Evolutionary conservation across 2,888 invertebrate species (phyloP), one percentile per base, ranked within the genome.

Genomic region (Scelioninae gen. 2): DNA sequence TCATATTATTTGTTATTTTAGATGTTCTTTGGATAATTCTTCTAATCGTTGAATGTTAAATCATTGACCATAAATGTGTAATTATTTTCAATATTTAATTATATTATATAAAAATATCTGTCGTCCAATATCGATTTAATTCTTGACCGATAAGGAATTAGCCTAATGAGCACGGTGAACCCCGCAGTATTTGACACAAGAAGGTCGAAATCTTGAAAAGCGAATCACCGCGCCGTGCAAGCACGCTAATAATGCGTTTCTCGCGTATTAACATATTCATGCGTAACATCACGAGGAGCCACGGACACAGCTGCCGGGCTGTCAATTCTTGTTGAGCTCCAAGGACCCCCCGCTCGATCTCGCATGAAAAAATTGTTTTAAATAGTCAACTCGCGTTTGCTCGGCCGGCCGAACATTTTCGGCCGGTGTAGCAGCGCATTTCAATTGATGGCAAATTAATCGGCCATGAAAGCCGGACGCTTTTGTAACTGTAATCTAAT

Each of bases 201-300:
- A 31, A 37, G 35, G 46, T 53, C 46, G 60, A 71, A 52, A 52
- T 39, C 9, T 41, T 45, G 15, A 64, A 60, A 71, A 65, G 53
- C 55, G 35, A 46, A 72, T 72, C 65, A 65, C 57, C 57, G 46
- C 53, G 16, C 16, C 15, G 33, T 57, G 43, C 43, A 28, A 71
- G 64, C 46, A 19, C 46, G 39, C 55, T 50, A 50, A 50, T 72
- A 72, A 67, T 72, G 37, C 61, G 37, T 67, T 70, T 72, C 53
- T 65, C 68, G 45, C 61, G 45, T 72, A 73, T 75, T 75, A 75
- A 70, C 75, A 75, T 75, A 75, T 75, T 75, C 75, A 73, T 75
- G 75, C 73, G 73, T 75, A 69, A 69, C 75, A 60, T 65, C 60
- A 55, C 10, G 72, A 72, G 41, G 55, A 72, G 60, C 60, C 48